Evolutionary conservation across 2,888 invertebrate species (phyloP), one percentile per base, ranked within the genome.

Genomic region (Sialis lutaria): DNA sequence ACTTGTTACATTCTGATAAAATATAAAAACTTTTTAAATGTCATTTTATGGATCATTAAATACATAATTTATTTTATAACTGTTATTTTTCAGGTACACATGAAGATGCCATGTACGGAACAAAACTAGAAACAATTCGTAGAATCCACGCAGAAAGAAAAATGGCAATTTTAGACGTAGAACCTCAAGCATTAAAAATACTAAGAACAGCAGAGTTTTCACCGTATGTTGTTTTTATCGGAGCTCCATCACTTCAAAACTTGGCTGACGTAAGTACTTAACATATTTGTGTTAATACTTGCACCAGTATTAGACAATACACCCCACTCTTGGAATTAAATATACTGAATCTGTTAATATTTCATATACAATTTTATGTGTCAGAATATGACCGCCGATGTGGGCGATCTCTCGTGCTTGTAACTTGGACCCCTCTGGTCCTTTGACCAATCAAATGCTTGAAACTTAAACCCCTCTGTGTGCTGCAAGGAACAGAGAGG

Each of bases 51-150:
- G 10, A 13, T 12, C 35, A n/a, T n/a, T n/a, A n/a, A n/a, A n/a
- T n/a, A n/a, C n/a, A n/a, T n/a, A n/a, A n/a, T n/a, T n/a, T n/a
- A n/a, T n/a, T n/a, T n/a, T n/a, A n/a, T n/a, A n/a, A n/a, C n/a
- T n/a, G n/a, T n/a, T n/a, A n/a, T n/a, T n/a, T n/a, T 58, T 5
- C 63, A 86, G 88, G 89, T 53, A 96, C 95, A n/a, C 96, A 96
- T 65, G 95, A 96, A 62, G 95, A 95, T 57, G 95, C 95, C 51
- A 97, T 98, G 97, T 98, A 99, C 66, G 98, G 98, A 52, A 98
- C 97, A 33, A 97, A 97, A 67, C 70, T 98, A 59, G 97, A 98
- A 62, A 98, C 98, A 30, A 98, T 98, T 59, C 77, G 96, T 34
- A 88, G 92, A 65, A 97, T 98, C 57, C 95, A 97, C 67, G 82